phyloP scores from a whole-genome alignment of 2,797 vertebrate species.

The Betta splendens region DNA sequence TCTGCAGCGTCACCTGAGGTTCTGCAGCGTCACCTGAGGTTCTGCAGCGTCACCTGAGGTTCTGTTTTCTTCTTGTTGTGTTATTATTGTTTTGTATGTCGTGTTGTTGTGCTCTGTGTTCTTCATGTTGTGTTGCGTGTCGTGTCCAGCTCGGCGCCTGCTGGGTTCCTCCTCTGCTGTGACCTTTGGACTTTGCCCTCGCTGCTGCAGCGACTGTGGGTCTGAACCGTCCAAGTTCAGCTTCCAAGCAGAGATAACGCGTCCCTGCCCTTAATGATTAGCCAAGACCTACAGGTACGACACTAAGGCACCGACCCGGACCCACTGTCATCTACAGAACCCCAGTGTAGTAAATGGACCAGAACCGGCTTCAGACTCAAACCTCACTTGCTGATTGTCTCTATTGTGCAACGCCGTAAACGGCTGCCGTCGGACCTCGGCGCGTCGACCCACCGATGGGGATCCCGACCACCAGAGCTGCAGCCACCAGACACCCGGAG shows the following conservation, averaged over 20 bases:
- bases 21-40: too few relatives aligned
- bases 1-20: too few relatives aligned
- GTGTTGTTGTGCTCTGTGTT: too few relatives aligned
- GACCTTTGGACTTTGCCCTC: constrained; percentile 55
- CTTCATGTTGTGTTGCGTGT: too few relatives aligned
- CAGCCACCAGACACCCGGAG: constrained; percentile 85
- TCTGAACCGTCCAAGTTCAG: constrained; percentile 19
- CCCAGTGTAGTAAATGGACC: not conserved
- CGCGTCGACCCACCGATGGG: constrained; percentile 85
- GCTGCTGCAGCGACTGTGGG: constrained; percentile 7
- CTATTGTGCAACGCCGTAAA: too few relatives aligned
- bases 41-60: too few relatives aligned
- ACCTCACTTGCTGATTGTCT: too few relatives aligned
- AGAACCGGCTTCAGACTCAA: not conserved
- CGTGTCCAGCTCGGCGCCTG: too few relatives aligned
- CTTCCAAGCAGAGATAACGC: constrained; percentile 17
- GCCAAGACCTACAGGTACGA: not conserved
- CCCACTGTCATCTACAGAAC: not conserved
- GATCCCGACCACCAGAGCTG: constrained; percentile 75
- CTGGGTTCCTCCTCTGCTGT: not conserved
- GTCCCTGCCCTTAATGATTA: not conserved
- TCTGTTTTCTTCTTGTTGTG: too few relatives aligned
- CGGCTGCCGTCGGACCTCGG: too few relatives aligned
- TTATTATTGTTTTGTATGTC: too few relatives aligned
- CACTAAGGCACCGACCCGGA: not conserved